A percentile compares a stretch with the other conserved stretches of the same genome.
phyloP scores from a whole-genome alignment of 92 coral and sea anemone genomes.

The Porites lobata region DNA sequence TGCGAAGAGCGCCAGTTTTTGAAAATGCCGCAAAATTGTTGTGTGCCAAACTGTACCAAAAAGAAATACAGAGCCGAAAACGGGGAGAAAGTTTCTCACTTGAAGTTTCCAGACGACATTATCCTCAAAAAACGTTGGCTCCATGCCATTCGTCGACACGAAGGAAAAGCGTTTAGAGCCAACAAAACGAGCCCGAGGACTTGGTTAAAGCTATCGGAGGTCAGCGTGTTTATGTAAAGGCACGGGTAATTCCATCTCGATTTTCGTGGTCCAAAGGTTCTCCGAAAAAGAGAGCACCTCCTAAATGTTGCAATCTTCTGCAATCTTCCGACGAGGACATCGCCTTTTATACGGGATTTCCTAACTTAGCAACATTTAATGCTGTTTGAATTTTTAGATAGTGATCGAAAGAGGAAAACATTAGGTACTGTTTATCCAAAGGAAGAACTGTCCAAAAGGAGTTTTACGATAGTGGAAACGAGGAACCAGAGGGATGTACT shows the following conservation, averaged over 20 bases:
- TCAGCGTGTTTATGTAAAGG: neutral
- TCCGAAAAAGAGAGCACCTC: too few species aligned
- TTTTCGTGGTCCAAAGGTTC: too few species aligned
- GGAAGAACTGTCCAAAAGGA: neutral
- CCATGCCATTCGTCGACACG: too few species aligned
- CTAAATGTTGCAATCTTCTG: too few species aligned
- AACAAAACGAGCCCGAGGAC: too few species aligned
- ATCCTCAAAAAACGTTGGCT: too few species aligned
- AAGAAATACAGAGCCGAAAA: slow-evolving; percentile 36
- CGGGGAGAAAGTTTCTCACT: neutral
- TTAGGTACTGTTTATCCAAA: neutral
- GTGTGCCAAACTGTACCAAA: neutral
- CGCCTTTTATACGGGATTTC: slow-evolving; percentile 6
- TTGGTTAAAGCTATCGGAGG: too few species aligned
- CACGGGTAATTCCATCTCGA: neutral
- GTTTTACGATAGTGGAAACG: slow-evolving; percentile 15
- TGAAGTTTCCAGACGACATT: too few species aligned
- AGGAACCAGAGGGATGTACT: slow-evolving; percentile 25
- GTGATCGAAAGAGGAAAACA: neutral
- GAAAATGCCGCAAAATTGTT: too few species aligned
- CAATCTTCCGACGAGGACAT: slow-evolving; percentile 43
- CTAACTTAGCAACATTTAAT: too few species aligned
- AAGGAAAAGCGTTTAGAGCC: too few species aligned
- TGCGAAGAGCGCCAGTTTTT: too few species aligned
- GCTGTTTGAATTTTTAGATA: neutral